These are phyloP conservation scores for Drosophila sturtevanti DNA, from an alignment of 1,140 invertebrate species.

Conservation along the genomic window DNA sequence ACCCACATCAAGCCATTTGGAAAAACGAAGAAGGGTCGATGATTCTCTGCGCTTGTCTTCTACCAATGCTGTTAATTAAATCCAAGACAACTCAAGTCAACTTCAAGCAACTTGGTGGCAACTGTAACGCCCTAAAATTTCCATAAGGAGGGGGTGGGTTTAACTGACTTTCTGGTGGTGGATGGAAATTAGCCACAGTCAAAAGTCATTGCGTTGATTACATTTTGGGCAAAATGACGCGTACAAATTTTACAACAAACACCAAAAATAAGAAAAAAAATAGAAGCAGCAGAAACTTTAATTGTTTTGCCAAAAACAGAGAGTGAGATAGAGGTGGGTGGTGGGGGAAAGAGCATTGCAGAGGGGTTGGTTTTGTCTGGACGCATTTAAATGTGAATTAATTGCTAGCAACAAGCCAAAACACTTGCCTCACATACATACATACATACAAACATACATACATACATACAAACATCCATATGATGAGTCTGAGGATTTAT, in stretches of 20 bases:
- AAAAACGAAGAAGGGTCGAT: slow-evolving; percentile 3
- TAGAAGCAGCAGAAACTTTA: slow-evolving; percentile 52
- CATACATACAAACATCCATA: no score
- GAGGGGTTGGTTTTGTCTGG: slow-evolving; percentile 29
- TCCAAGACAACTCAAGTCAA: slow-evolving; percentile 74
- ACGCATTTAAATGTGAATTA: slow-evolving; percentile 80
- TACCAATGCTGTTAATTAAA: slow-evolving; percentile 73
- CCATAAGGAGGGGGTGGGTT: background rate
- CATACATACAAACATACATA: no score
- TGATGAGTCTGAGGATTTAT: slow-evolving; percentile 73
- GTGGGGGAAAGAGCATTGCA: no score
- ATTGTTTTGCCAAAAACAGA: slow-evolving; percentile 55
- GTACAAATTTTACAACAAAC: slow-evolving; percentile 56
- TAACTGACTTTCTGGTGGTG: slow-evolving; percentile 10
- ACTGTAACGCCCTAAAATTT: background rate
- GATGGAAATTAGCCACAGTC: slow-evolving; percentile 75
- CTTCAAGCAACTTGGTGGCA: background rate
- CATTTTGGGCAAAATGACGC: slow-evolving; percentile 73
- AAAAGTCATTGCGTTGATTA: slow-evolving; percentile 81
- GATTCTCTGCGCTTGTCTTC: slow-evolving; percentile 69
- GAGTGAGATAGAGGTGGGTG: background rate
- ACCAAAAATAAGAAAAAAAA: slow-evolving; percentile 4
- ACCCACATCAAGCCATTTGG: slow-evolving; percentile 45
- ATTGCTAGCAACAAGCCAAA: slow-evolving; percentile 49
- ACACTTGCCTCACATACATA: slow-evolving; percentile 23